Conservation (phyloP, 2,113 vertebrate species). For the Dipodomys ordii region DNA sequence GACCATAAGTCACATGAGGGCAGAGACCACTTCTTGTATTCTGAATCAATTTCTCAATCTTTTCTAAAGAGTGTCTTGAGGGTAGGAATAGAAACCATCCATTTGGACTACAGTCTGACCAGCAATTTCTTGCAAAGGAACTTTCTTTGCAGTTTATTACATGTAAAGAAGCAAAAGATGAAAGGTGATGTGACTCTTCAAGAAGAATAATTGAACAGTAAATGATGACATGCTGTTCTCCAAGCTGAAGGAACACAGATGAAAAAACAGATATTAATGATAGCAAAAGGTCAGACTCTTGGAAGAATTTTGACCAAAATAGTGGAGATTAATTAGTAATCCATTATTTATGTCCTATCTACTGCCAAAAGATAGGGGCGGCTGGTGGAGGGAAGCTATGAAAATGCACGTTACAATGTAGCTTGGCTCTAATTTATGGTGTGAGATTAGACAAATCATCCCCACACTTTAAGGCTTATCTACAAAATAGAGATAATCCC, state of each 20-base stretch:
- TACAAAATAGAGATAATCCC: background rate
- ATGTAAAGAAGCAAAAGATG: constrained; percentile 55
- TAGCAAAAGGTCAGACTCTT: constrained; percentile 63
- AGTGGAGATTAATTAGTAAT: constrained; percentile 63
- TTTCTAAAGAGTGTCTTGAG: background rate
- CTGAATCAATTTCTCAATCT: background rate
- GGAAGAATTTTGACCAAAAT: constrained; percentile 51
- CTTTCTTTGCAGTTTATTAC: constrained; percentile 39
- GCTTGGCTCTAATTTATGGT: background rate
- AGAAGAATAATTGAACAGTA: constrained; percentile 67
- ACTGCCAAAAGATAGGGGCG: constrained; percentile 7
- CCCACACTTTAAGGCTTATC: background rate
- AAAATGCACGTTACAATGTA: background rate
- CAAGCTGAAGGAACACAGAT: constrained; percentile 40
- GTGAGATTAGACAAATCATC: background rate
- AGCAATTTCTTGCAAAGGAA: constrained; percentile 14
- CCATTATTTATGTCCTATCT: constrained; percentile 62
- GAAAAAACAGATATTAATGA: constrained; percentile 51
- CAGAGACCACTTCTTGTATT: background rate
- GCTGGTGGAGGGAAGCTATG: background rate
- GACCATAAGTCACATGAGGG: background rate
- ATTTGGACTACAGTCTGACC: background rate
- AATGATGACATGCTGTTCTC: constrained; percentile 53
- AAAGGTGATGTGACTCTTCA: constrained; percentile 56
- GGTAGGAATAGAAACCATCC: background rate